Percentiles rank a stretch among this genome's conserved stretches.
phyloP scores from a whole-genome alignment of 2,888 invertebrate species.

The Oasisia sp. region DNA sequence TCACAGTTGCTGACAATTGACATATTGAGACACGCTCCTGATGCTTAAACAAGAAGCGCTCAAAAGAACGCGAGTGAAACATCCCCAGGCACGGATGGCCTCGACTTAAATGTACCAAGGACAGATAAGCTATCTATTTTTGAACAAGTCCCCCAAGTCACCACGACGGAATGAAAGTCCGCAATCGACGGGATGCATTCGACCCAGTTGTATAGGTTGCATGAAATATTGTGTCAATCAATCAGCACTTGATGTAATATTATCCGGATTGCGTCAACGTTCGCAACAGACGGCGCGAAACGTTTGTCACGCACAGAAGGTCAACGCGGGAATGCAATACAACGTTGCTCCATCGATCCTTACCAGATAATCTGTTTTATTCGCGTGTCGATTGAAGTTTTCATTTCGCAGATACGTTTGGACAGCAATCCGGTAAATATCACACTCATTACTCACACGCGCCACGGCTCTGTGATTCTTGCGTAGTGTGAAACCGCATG shows the following conservation, averaged over 20 bases:
- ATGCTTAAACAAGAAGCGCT: no score
- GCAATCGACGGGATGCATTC: not conserved
- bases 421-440: not conserved
- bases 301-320: not conserved
- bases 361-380: not conserved
- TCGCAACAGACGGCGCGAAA: constrained; percentile 9
- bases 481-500: not conserved
- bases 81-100: no score
- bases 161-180: not conserved
- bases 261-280: not conserved
- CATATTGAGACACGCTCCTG: no score
- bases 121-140: not conserved
- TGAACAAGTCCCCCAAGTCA: not conserved
- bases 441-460: not conserved
- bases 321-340: not conserved
- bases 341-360: not conserved
- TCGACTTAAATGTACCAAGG: no score
- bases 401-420: not conserved
- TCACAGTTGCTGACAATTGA: no score
- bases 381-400: not conserved
- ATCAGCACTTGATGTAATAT: not conserved
- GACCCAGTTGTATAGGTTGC: not conserved
- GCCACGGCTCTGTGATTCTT: not conserved
- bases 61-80: no score
- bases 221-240: constrained; percentile 2